phyloP scores from a whole-genome alignment of 2,888 invertebrate genomes.

The Hemithea aestivaria region DNA sequence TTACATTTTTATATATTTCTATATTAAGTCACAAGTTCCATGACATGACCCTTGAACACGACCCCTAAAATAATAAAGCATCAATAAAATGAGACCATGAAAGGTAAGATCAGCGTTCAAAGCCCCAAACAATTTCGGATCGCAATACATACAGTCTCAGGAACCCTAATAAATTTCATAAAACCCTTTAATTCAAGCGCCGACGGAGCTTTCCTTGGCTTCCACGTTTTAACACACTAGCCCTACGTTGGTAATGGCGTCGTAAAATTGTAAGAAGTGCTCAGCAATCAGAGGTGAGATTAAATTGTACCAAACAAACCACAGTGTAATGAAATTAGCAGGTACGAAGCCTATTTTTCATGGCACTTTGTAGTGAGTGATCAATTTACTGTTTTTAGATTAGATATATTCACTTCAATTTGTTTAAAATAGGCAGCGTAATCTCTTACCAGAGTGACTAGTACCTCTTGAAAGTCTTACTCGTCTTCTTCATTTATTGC shows the following conservation, averaged over 20 bases:
- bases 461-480: too few species aligned
- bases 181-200: constrained; percentile 45
- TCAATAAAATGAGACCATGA: constrained; percentile 1
- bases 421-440: too few species aligned
- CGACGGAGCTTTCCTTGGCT: constrained; percentile 40
- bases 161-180: constrained; percentile 47
- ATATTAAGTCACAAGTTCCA: too few species aligned
- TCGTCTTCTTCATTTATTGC: too few species aligned
- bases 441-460: too few species aligned
- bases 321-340: constrained; percentile 30
- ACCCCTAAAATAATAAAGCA: neutral
- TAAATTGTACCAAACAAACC: constrained; percentile 42
- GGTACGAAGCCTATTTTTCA: too few species aligned
- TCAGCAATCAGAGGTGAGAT: constrained; percentile 65
- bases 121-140: constrained; percentile 27
- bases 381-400: too few species aligned
- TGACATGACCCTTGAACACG: too few species aligned
- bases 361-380: too few species aligned
- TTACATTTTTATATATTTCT: too few species aligned
- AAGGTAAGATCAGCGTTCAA: constrained; percentile 4
- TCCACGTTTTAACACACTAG: constrained; percentile 46
- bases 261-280: constrained; percentile 65
- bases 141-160: constrained; percentile 30
- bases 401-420: too few species aligned
- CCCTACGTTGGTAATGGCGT: constrained; percentile 47